Conservation (phyloP, 2,888 invertebrate species). For the Mechanitis mazaeus region DNA sequence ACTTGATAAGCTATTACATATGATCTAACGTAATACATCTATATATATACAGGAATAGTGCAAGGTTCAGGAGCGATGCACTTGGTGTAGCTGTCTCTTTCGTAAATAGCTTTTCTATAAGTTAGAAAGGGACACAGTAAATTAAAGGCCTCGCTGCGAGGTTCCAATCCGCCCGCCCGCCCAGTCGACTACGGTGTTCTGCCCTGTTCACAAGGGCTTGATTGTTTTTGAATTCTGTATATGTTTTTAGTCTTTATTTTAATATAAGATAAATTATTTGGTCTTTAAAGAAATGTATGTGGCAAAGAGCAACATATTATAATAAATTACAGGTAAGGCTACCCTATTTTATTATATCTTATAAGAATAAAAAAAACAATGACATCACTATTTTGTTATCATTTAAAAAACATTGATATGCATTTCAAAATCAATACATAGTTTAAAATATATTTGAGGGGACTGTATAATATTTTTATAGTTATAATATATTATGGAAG, state of each 20-base stretch:
- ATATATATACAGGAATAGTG: conserved; percentile 33
- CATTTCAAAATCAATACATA: no score
- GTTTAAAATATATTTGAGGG: no score
- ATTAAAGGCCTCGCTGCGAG: conserved; percentile 55
- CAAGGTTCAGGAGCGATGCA: conserved; percentile 52
- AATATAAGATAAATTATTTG: conserved; percentile 3
- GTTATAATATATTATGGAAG: no score
- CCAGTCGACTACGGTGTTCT: conserved; percentile 59
- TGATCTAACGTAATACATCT: conserved; percentile 8
- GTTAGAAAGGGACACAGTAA: conserved; percentile 54
- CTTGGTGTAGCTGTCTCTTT: conserved; percentile 47
- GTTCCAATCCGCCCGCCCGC: conserved; percentile 64
- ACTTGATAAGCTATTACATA: conserved; percentile 17
- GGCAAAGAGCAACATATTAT: not conserved
- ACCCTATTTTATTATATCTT: no score
- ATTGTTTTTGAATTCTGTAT: conserved; percentile 12
- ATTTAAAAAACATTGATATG: no score
- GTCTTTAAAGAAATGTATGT: not conserved
- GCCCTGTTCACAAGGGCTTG: conserved; percentile 45
- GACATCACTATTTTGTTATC: no score
- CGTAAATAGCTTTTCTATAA: conserved; percentile 29
- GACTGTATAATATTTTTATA: no score
- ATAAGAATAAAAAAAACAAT: no score
- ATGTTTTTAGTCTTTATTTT: conserved; percentile 11
- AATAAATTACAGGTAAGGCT: not conserved